Evolutionary conservation across 2,888 invertebrate species (phyloP).

Genomic region (Flabesymbios commensalis): DNA sequence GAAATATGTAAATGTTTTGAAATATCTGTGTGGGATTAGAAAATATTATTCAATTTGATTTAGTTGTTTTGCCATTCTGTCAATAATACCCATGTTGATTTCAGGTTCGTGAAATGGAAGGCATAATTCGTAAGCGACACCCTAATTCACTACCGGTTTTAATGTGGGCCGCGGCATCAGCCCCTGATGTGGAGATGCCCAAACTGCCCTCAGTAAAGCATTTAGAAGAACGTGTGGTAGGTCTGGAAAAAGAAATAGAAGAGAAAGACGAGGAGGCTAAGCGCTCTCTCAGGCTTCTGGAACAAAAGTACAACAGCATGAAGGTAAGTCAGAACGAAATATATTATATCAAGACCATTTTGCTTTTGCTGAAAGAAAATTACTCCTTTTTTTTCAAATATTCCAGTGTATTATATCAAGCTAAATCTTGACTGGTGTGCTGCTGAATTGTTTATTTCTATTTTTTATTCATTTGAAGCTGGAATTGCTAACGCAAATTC

Average conservation of each 20-base stretch:
- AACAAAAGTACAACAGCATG: conserved; percentile 56
- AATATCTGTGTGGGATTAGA: no score
- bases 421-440: no score
- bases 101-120: conserved; percentile 59
- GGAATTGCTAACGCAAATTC: no score
- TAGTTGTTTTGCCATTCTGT: no score
- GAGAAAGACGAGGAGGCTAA: conserved; percentile 51
- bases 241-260: conserved; percentile 52
- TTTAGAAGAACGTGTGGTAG: conserved; percentile 50
- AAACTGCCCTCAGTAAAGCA: conserved; percentile 42
- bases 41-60: no score
- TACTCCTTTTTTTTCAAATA: no score
- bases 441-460: no score
- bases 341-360: not conserved
- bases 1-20: no score
- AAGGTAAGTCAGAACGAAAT: conserved; percentile 43
- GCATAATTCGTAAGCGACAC: conserved; percentile 51
- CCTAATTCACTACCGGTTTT: conserved; percentile 57
- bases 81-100: no score
- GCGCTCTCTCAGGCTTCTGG: conserved; percentile 48
- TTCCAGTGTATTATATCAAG: no score
- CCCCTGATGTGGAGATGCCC: conserved; percentile 13
- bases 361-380: not conserved
- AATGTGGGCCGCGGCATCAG: conserved; percentile 55
- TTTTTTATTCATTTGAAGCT: no score